These are phyloP conservation scores for Ladona fulva DNA, from an alignment of 1,140 invertebrate species.

Conservation along the genomic window DNA sequence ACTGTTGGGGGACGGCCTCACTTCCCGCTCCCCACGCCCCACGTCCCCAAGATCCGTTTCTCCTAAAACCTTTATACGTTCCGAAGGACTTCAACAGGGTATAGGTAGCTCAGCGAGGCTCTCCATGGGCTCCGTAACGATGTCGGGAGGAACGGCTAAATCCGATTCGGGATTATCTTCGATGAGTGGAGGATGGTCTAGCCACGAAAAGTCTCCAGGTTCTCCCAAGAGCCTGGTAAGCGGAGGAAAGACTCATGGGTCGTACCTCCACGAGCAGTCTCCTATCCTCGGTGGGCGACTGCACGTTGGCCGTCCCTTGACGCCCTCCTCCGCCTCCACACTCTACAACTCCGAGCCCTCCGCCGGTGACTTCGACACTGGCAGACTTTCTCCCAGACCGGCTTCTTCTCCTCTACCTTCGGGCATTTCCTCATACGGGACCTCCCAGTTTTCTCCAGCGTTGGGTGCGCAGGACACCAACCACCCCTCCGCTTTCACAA, in stretches of 20 bases:
- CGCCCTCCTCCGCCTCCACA: background rate
- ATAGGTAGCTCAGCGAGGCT: background rate
- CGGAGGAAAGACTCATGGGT: background rate
- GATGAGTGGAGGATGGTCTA: slow-evolving; percentile 70
- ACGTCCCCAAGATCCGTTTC: slow-evolving; percentile 56
- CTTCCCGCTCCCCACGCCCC: slow-evolving; percentile 54
- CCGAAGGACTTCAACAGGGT: background rate
- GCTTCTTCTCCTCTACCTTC: slow-evolving; percentile 24
- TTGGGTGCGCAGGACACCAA: background rate
- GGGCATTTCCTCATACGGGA: background rate
- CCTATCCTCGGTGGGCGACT: slow-evolving; percentile 33
- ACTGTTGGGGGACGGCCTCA: slow-evolving; percentile 38
- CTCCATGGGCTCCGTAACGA: background rate
- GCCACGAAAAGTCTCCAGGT: slow-evolving; percentile 70
- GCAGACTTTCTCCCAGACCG: slow-evolving; percentile 32
- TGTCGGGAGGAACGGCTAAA: slow-evolving; percentile 49
- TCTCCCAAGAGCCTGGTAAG: slow-evolving; percentile 45
- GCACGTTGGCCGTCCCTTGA: slow-evolving; percentile 21
- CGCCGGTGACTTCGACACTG: slow-evolving; percentile 29
- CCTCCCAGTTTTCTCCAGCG: background rate
- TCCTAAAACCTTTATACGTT: slow-evolving; percentile 38
- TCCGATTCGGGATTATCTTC: slow-evolving; percentile 77
- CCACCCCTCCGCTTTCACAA: background rate
- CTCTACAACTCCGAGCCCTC: slow-evolving; percentile 18
- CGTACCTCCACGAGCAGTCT: background rate